Conservation (phyloP, 2,888 invertebrate species). For the Ophion slaviceki region DNA sequence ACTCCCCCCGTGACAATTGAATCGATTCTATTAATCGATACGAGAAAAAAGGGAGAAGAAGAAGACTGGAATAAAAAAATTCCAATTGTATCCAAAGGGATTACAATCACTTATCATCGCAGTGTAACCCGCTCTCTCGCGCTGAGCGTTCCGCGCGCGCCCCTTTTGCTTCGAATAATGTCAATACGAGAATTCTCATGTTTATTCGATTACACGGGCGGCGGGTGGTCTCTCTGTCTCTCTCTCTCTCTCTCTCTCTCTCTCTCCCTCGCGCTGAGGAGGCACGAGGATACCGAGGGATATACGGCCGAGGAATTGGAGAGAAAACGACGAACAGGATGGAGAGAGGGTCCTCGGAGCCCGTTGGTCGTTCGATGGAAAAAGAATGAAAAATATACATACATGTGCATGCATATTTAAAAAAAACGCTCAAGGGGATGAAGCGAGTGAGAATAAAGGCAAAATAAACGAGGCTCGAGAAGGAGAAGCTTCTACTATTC, state of each 20-base stretch:
- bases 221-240: constrained; percentile 19
- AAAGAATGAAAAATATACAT: constrained; percentile 52
- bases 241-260: too few relatives aligned
- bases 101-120: constrained; percentile 65
- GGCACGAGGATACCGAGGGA: constrained; percentile 33
- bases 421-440: constrained; percentile 48
- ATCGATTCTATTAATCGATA: constrained; percentile 65
- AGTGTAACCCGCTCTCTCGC: constrained; percentile 24
- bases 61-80: constrained; percentile 38
- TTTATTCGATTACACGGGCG: constrained; percentile 67
- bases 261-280: constrained; percentile 15
- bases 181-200: constrained; percentile 70
- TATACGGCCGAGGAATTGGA: constrained; percentile 59
- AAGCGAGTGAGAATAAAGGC: constrained; percentile 55
- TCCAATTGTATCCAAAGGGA: constrained; percentile 63
- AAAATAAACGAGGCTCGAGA: constrained; percentile 67
- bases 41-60: constrained; percentile 3
- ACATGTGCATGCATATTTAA: constrained; percentile 20
- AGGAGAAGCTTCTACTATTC: constrained; percentile 68
- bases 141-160: constrained; percentile 18
- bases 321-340: constrained; percentile 62
- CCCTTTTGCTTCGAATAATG: constrained; percentile 67
- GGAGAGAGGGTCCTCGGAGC: constrained; percentile 33
- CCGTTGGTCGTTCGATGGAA: constrained; percentile 46
- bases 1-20: constrained; percentile 20